These are phyloP conservation scores for Drosophila albomicans DNA, from an alignment of 1,140 invertebrate species.

Conservation along the genomic window DNA sequence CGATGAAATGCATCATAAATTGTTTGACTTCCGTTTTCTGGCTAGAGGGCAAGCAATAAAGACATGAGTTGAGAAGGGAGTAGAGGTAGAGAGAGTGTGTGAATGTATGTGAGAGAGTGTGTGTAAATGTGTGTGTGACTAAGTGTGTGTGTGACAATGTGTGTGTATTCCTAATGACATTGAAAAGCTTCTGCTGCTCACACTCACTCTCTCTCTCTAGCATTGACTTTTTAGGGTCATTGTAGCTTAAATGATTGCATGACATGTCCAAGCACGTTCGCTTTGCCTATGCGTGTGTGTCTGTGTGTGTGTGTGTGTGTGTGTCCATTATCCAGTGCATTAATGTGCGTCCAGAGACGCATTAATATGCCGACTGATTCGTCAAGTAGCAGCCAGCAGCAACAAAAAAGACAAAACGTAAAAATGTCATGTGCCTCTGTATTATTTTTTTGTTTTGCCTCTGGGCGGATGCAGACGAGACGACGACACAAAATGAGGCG, in stretches of 20 bases:
- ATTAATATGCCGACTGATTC: constrained; percentile 67
- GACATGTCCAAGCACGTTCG: constrained; percentile 50
- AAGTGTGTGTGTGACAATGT: not conserved
- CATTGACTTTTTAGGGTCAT: constrained; percentile 49
- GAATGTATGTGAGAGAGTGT: no score
- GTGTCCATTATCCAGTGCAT: constrained; percentile 72
- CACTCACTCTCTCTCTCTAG: not conserved
- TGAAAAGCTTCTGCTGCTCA: constrained; percentile 26
- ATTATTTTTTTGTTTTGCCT: no score
- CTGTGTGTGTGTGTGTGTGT: constrained; percentile 11
- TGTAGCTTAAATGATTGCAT: constrained; percentile 50
- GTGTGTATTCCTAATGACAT: constrained; percentile 39
- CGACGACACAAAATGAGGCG: not conserved
- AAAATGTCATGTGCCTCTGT: not conserved
- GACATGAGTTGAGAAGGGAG: not conserved
- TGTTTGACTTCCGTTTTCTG: constrained; percentile 14
- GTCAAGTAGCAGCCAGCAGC: constrained; percentile 15
- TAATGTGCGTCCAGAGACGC: constrained; percentile 77
- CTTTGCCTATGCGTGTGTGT: not conserved
- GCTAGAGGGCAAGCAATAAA: not conserved
- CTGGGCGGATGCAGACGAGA: constrained; percentile 56
- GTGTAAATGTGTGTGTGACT: not conserved
- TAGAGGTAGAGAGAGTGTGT: not conserved
- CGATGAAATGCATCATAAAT: constrained; percentile 18
- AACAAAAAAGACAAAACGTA: constrained; percentile 6